Base-by-base conservation (phyloP, 2,888 invertebrate species). In the Diaprepes abbreviatus region DNA sequence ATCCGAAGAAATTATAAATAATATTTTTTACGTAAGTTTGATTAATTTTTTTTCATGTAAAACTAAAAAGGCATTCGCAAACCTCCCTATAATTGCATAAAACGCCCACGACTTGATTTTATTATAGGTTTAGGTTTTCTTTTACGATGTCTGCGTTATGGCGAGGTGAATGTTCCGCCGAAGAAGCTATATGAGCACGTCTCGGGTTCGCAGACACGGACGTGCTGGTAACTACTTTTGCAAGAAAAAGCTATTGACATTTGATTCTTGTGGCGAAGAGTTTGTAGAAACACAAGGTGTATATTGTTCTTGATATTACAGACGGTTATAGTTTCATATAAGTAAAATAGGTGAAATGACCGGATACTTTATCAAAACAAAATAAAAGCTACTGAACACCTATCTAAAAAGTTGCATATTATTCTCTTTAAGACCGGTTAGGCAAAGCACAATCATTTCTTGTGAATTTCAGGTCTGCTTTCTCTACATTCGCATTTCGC, bases 111-210 rank as follows among this genome's bases (percentile, higher is more conserved):
- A 50, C 14, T 48, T 50, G 45, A 36, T 21, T 66, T 66, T 58
- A 66, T 66, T 66, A 66, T 66, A 58, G 66, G 48, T 57, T 65
- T 45, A 45, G 57, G 58, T 66, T 66, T 58, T 57, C 66, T 58
- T 48, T 24, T 58, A 55, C 58, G 66, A 66, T 58, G 66, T 57
- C 66, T 66, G 65, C 55, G 33, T 57, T 45, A 58, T 38, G 48
- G 57, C 50, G 66, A 66, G 66, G 66, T 66, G 45, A 66, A 66
- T 50, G 66, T 38, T 66, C 58, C 50, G 50, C 19, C 66, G 50
- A 58, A 66, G 66, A 66, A 58, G 48, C 58, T 28, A 38, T 50
- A 43, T 43, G 43, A 64, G 55, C 64, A 64, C 64, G 64, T 57
- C 43, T 19, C 48, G 50, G 24, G 50, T 10, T 66, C 58, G 58